phyloP scores from a whole-genome alignment of 2,888 invertebrate genomes.

The Hyalella azteca region DNA sequence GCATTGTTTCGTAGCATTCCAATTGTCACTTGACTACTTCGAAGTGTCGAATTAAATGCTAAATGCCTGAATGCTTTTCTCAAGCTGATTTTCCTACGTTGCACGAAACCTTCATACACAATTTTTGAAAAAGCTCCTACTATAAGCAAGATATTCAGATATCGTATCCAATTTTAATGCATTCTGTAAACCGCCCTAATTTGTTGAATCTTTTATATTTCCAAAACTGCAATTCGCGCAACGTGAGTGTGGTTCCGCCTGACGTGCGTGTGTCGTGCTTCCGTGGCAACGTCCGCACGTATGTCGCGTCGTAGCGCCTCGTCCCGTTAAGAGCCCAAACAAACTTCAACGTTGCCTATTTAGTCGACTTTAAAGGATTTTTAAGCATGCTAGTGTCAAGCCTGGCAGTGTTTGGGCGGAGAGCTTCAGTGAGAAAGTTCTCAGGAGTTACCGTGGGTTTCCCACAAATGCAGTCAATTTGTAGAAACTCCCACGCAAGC shows the following conservation, averaged over 20 bases:
- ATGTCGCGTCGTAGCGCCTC: not conserved
- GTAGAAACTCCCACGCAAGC: not conserved
- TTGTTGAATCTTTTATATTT: too few relatives aligned
- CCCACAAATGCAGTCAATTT: conserved; percentile 29
- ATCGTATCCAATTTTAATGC: too few relatives aligned
- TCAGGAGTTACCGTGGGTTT: not conserved
- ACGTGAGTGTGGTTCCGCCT: too few relatives aligned
- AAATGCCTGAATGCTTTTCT: too few relatives aligned
- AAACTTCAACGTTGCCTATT: not conserved
- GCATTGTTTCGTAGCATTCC: not conserved
- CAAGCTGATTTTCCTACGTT: too few relatives aligned
- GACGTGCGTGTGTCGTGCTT: not conserved
- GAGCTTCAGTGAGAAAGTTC: conserved; percentile 14
- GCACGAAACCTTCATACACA: too few relatives aligned
- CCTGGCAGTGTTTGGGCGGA: not conserved
- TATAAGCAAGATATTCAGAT: too few relatives aligned
- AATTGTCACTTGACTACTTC: not conserved
- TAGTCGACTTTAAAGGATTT: not conserved
- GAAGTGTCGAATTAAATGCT: conserved; percentile 2
- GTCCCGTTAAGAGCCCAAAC: not conserved
- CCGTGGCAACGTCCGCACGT: not conserved
- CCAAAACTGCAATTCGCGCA: too few relatives aligned
- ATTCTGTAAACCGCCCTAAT: too few relatives aligned
- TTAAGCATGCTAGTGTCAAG: conserved; percentile 19
- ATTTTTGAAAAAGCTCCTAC: too few relatives aligned